Evolutionary conservation across 2,888 invertebrate species (phyloP).

Genomic region (Crossocerus cetratus): DNA sequence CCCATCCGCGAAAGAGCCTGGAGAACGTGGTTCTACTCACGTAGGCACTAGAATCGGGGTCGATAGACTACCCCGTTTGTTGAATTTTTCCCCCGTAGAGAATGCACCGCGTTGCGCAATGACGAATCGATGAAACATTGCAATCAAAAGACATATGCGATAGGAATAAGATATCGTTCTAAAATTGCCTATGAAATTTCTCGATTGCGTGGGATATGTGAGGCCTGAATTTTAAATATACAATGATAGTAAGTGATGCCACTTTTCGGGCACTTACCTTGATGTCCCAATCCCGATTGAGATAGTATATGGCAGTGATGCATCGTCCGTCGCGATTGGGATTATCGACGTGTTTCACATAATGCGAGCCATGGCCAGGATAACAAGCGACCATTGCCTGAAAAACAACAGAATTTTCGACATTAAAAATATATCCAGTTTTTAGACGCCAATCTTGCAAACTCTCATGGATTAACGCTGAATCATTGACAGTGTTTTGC

Average conservation of each 20-base stretch:
- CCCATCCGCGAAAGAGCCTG: constrained; percentile 3
- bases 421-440: constrained; percentile 6
- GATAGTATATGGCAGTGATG: constrained; percentile 98
- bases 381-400: constrained; percentile 99
- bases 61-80: background rate
- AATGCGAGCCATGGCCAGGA: constrained; percentile 95
- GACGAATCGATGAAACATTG: no score
- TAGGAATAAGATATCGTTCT: no score
- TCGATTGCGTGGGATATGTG: no score
- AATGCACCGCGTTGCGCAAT: no score
- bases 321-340: constrained; percentile 97
- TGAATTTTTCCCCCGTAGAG: background rate
- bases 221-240: no score
- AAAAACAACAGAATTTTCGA: constrained; percentile 56
- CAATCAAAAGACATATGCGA: no score
- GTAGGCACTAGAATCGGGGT: constrained; percentile 34
- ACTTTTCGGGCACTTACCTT: constrained; percentile 78
- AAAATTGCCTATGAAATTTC: no score
- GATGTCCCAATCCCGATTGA: constrained; percentile 95
- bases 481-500: no score
- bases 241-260: no score
- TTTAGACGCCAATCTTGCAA: background rate
- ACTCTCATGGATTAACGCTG: no score
- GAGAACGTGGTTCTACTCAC: constrained; percentile 39
- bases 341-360: constrained; percentile 98